A percentile compares a stretch with the other conserved stretches of the same genome.
Conservation (phyloP, 2,113 vertebrate species). For the Heterotilapia buettikoferi region DNA sequence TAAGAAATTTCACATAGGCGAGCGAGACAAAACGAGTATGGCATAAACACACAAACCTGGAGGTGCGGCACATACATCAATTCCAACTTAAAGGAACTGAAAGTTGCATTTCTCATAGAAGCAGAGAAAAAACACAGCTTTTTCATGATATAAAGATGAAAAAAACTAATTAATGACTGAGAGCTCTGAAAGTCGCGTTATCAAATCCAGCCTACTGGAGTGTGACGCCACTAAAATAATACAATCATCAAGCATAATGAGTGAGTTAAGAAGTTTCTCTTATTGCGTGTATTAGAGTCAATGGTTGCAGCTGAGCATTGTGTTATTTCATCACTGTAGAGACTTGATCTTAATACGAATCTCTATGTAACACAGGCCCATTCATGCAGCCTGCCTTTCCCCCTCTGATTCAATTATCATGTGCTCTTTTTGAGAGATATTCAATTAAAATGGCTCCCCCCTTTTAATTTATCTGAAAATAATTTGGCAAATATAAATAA, state of each 20-base stretch:
- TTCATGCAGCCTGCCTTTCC: conserved; percentile 49
- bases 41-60: not conserved
- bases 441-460: conserved; percentile 54
- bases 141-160: not conserved
- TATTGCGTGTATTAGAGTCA: conserved; percentile 45
- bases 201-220: conserved; percentile 43
- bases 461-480: conserved; percentile 48
- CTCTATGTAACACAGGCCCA: conserved; percentile 60
- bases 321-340: conserved; percentile 49
- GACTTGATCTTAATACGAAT: conserved; percentile 71
- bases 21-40: not conserved
- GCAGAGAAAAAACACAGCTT: not conserved
- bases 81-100: not conserved
- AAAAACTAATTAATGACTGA: conserved; percentile 40
- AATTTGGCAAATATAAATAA: conserved; percentile 46
- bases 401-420: conserved; percentile 59
- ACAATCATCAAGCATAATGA: conserved; percentile 64
- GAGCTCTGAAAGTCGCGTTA: conserved; percentile 44
- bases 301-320: conserved; percentile 57
- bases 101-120: conserved; percentile 22
- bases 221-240: conserved; percentile 64
- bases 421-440: conserved; percentile 51
- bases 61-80: not conserved
- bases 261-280: conserved; percentile 56
- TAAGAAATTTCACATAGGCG: not conserved